Evolutionary conservation across 1,140 invertebrate genomes (phyloP), one percentile per base, ranked within the genome.

Genomic region (Propsilocerus akamusi): DNA sequence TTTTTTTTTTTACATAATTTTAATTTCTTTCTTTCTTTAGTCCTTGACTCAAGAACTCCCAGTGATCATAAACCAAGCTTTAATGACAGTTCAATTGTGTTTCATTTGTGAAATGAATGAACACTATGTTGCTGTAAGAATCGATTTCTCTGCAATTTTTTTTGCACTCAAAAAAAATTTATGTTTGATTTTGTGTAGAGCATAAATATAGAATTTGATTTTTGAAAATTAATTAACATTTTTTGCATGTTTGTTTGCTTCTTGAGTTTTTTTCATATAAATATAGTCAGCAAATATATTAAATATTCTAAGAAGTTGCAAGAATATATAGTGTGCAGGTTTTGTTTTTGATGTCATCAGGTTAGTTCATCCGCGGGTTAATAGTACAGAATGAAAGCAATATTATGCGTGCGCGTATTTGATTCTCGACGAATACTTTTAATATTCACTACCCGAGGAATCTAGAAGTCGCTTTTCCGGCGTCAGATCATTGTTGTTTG

Each of bases 381-480:
- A n/a, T n/a, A n/a, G n/a, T n/a, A n/a, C n/a, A n/a, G n/a, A n/a
- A n/a, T n/a, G n/a, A n/a, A n/a, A n/a, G n/a, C n/a, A n/a, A n/a
- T n/a, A n/a, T n/a, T n/a, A n/a, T n/a, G n/a, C n/a, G n/a, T n/a
- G n/a, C n/a, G n/a, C 37, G 32, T 34, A 52, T 28, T 37, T 52
- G 46, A 41, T 25, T 30, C 11, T 47, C 25, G 20, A 47, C 37
- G 34, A 41, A 11, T 46, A 30, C 12, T 20, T n/a, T 12, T 26
- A 37, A 49, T 22, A 46, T 55, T 59, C 59, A 72, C 57, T 67
- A 70, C 53, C 71, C 71, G 51, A 65, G 64, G 68, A 64, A 57
- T 72, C 72, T 48, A 75, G 63, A 52, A 75, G 61, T 25, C 72
- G 61, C 59, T 75, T 75, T 53, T 74, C 72, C 20, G 73, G 70